Base-by-base conservation (phyloP, 1,140 invertebrate species). In the Drosophila parabipectinata region DNA sequence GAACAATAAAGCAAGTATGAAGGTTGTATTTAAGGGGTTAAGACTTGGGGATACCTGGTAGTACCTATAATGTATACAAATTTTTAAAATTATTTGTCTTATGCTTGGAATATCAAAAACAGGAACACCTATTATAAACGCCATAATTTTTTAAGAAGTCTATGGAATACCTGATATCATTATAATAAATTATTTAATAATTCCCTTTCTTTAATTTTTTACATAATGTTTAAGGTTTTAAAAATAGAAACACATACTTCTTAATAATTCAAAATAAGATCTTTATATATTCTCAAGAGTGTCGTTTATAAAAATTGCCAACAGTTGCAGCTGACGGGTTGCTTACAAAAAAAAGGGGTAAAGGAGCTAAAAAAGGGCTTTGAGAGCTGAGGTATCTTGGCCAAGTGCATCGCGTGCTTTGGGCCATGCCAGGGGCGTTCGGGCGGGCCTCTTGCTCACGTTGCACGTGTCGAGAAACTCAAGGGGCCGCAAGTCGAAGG, bases 321-420 rank as follows among this genome's bases (percentile, higher is more conserved):
- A 79, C 83, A 88, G 83, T 85, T 85, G 75, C 83, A 88, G 67
- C 64, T 73, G 77, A 51, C 47, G 61, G 72, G 34, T 21, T 12
- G 10, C 26, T 14, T 32, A 8, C 53, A 48, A 37, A 48, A 41
- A 10, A 55, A 50, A 21, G 30, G 41, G 54, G 21, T 37, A 56
- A 73, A 56, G 59, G 66, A 68, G 44, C 21, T 28, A 28, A 28
- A 21, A 26, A 32, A 34, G 58, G 34, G 24, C 24, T 21, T 9
- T 26, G 9, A 21, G 18, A 28, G 30, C n/a, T 53, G 54, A 21
- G 72, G 71, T 72, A 72, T 71, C 84, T 79, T 89, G 83, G 83
- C 83, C 83, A 89, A 88, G 83, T 89, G 84, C 84, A 88, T 88
- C 83, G 83, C 83, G 83, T 88, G 82, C 82, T 74, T 67, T 44